Percentiles rank a stretch among this genome's conserved stretches.
These are phyloP conservation scores for Sinocyclocheilus grahami DNA, from an alignment of 2,113 vertebrate species.

Conservation along the genomic window DNA sequence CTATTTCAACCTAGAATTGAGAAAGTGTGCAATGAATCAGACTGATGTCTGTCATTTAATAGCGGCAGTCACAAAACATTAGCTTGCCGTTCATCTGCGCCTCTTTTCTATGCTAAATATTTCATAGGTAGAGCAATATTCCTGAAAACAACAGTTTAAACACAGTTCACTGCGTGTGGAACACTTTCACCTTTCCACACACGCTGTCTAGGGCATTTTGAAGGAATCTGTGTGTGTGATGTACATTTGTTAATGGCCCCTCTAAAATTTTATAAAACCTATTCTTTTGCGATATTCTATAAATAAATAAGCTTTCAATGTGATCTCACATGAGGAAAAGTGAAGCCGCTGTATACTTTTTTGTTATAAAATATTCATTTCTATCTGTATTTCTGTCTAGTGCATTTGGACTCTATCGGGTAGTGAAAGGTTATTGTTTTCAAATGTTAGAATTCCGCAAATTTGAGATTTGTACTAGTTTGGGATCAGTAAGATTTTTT, in stretches of 20 bases:
- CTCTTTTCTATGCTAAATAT: conserved; percentile 71
- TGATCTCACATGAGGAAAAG: conserved; percentile 45
- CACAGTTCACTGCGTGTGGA: conserved; percentile 69
- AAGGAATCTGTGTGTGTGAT: conserved; percentile 11
- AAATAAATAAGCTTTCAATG: conserved; percentile 64
- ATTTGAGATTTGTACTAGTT: background rate
- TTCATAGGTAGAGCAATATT: conserved; percentile 71
- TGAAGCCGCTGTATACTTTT: conserved; percentile 10
- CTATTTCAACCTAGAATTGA: background rate
- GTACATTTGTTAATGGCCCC: conserved; percentile 47
- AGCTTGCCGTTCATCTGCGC: conserved; percentile 64
- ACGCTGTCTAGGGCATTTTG: conserved; percentile 64
- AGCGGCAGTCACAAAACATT: conserved; percentile 73
- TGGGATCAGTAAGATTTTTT: no score
- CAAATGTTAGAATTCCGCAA: background rate
- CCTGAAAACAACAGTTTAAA: conserved; percentile 75
- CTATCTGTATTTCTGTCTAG: conserved; percentile 3
- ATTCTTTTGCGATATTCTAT: conserved; percentile 58
- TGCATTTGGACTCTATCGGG: background rate
- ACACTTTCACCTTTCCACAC: conserved; percentile 37
- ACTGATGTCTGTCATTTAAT: conserved; percentile 65
- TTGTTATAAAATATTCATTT: conserved; percentile 33
- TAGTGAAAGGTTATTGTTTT: background rate
- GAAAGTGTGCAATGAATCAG: conserved; percentile 37
- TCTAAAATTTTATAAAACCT: conserved; percentile 37